A percentile compares a stretch with the other conserved stretches of the same genome.
Evolutionary conservation across 2,797 vertebrate genomes (phyloP).

Genomic region (Acanthurus tractus): DNA sequence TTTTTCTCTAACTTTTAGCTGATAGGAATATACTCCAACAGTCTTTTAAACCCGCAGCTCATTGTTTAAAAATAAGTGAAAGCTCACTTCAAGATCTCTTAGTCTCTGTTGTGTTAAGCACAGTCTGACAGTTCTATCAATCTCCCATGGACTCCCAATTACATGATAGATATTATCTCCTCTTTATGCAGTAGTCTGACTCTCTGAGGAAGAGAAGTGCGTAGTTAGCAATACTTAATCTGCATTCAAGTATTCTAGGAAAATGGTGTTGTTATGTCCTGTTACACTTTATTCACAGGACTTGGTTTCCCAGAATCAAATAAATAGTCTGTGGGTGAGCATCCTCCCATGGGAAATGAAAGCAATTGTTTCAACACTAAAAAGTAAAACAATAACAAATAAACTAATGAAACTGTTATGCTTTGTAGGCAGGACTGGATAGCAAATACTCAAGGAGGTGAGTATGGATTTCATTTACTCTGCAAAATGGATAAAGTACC

Average conservation of each 20-base stretch:
- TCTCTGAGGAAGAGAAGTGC: no score
- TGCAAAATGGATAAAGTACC: not conserved
- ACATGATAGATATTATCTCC: no score
- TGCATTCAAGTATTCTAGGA: no score
- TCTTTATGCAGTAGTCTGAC: no score
- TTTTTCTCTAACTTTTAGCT: not conserved
- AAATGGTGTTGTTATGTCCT: no score
- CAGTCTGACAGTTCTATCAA: no score
- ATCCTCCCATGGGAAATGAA: not conserved
- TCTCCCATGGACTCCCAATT: no score
- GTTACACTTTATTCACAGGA: no score
- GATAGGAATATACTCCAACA: not conserved
- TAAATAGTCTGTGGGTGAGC: not conserved
- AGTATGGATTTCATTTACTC: slow-evolving; percentile 46
- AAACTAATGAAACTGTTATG: slow-evolving; percentile 19
- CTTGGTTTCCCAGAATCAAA: not conserved
- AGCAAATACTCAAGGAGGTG: slow-evolving; percentile 92
- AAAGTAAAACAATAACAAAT: not conserved
- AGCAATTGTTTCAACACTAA: not conserved
- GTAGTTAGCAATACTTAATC: no score
- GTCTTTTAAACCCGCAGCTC: not conserved
- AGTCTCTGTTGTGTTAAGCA: no score
- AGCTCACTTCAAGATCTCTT: no score
- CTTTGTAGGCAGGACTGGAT: slow-evolving; percentile 87
- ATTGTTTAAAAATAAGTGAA: not conserved